Percentiles rank a stretch among this genome's conserved stretches.
Conservation (phyloP, 2,113 vertebrate genomes). For the Sinosuthora webbiana region DNA sequence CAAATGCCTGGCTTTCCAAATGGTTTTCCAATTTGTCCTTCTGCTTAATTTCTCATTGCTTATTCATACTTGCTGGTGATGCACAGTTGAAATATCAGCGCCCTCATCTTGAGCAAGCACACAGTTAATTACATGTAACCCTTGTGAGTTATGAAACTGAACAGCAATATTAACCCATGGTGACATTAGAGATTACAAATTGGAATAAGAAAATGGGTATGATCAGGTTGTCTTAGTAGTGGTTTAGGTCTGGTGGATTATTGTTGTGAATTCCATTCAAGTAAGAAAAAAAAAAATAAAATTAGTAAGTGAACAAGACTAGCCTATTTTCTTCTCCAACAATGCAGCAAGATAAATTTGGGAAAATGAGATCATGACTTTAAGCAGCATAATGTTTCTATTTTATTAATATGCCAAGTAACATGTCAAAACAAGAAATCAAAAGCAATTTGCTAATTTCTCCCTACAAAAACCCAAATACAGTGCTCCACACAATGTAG, state of each 20-base stretch:
- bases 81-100: not conserved
- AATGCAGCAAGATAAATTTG: not conserved
- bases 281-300: not conserved
- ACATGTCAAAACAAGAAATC: slow-evolving; percentile 47
- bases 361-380: slow-evolving; percentile 11
- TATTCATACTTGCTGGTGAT: not conserved
- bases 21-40: not conserved
- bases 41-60: not conserved
- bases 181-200: not conserved
- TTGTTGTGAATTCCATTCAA: not conserved
- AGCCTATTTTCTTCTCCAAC: not conserved
- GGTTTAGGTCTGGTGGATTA: not conserved
- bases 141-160: not conserved
- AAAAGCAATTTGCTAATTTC: slow-evolving; percentile 28
- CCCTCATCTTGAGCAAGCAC: not conserved
- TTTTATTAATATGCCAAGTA: slow-evolving; percentile 33
- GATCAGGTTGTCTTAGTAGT: not conserved
- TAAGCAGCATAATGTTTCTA: not conserved
- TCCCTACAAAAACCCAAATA: not conserved
- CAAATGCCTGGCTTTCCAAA: not conserved
- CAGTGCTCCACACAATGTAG: not conserved
- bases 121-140: not conserved
- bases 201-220: not conserved
- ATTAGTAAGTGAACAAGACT: not conserved
- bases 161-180: not conserved